These are phyloP conservation scores for Neoitamus cyanurus DNA, from an alignment of 2,888 invertebrate genomes.

Conservation along the genomic window DNA sequence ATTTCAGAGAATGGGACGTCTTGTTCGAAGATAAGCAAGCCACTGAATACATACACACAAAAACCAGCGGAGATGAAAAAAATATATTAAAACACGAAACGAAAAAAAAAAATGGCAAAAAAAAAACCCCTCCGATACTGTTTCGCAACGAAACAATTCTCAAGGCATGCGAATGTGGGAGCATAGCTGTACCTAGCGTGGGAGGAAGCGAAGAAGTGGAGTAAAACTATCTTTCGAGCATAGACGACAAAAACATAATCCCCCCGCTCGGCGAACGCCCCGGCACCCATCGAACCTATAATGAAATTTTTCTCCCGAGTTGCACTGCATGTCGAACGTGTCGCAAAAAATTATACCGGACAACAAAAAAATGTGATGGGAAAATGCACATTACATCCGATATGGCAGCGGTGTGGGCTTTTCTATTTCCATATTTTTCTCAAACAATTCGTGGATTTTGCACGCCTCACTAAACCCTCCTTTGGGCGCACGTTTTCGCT, in stretches of 20 bases:
- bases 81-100: neutral
- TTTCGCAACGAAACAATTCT: constrained; percentile 8
- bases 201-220: constrained; percentile 20
- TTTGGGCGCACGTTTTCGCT: neutral
- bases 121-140: neutral
- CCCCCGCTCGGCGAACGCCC: neutral
- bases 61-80: neutral
- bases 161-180: neutral
- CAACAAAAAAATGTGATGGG: neutral
- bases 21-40: neutral
- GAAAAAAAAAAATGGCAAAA: neutral
- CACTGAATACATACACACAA: neutral
- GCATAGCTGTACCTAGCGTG: neutral
- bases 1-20: neutral
- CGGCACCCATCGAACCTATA: neutral
- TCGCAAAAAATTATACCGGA: neutral
- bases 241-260: neutral
- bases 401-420: neutral
- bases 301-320: neutral
- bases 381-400: neutral
- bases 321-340: neutral
- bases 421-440: neutral
- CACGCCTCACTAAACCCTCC: neutral
- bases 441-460: neutral
- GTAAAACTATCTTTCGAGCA: constrained; percentile 1